These are phyloP conservation scores for Aethes cnicana DNA, from an alignment of 2,888 invertebrate genomes.

Conservation along the genomic window DNA sequence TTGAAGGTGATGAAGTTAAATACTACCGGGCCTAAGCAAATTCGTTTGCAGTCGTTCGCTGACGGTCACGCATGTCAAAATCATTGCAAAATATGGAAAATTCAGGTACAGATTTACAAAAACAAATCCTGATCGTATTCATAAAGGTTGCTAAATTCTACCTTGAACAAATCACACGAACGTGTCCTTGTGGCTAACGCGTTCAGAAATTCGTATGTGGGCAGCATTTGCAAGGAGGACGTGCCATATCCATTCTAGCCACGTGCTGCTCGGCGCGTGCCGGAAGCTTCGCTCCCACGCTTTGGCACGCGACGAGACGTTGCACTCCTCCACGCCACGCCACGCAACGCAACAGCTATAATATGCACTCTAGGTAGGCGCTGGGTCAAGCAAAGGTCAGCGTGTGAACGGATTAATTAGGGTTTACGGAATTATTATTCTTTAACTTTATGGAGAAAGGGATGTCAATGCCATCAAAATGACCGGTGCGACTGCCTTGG, in stretches of 20 bases:
- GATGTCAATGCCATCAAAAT: background rate
- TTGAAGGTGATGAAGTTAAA: no score
- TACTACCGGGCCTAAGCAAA: no score
- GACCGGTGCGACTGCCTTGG: no score
- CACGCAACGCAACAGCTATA: background rate
- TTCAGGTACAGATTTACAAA: no score
- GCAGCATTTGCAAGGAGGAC: constrained; percentile 1
- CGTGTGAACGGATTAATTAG: background rate
- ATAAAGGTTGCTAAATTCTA: no score
- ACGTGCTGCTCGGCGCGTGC: constrained; percentile 47
- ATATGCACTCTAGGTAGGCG: constrained; percentile 1
- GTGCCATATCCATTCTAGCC: constrained; percentile 17
- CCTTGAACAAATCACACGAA: no score
- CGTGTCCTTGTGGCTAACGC: background rate
- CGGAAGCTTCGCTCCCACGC: constrained; percentile 75
- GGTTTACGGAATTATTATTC: background rate
- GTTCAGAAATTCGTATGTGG: background rate
- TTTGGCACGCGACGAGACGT: constrained; percentile 59
- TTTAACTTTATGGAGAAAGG: background rate
- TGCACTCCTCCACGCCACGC: background rate
- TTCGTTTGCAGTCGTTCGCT: no score
- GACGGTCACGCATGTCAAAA: no score
- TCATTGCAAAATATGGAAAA: no score
- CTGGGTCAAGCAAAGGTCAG: constrained; percentile 17
- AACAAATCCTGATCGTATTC: no score